Evolutionary conservation across 2,113 vertebrate species (phyloP).

Genomic region (Kryptolebias marmoratus): DNA sequence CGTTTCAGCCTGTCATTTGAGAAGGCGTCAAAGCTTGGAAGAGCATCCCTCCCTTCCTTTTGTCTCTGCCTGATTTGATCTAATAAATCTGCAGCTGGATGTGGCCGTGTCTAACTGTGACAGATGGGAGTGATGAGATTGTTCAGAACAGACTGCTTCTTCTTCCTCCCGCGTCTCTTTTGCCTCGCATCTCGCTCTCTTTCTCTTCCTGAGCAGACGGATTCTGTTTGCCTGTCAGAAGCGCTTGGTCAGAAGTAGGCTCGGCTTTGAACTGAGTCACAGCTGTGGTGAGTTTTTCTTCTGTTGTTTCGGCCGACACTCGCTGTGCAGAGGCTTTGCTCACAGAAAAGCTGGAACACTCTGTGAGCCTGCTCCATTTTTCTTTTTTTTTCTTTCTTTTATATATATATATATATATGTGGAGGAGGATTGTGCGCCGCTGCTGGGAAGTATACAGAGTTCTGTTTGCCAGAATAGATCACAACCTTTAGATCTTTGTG

Average conservation of each 20-base stretch:
- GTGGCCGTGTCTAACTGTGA: slow-evolving; percentile 46
- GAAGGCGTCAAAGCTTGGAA: slow-evolving; percentile 28
- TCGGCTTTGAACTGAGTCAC: slow-evolving; percentile 53
- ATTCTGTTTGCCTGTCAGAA: slow-evolving; percentile 55
- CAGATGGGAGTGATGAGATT: slow-evolving; percentile 65
- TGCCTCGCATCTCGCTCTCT: slow-evolving; percentile 15
- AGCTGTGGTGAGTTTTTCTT: slow-evolving; percentile 39
- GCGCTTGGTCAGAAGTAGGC: slow-evolving; percentile 53
- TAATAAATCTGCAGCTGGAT: slow-evolving; percentile 60
- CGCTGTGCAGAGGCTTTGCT: slow-evolving; percentile 17
- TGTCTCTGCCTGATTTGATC: slow-evolving; percentile 53
- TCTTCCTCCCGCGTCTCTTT: slow-evolving; percentile 35
- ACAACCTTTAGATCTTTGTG: slow-evolving; percentile 28
- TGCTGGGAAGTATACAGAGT: slow-evolving; percentile 13
- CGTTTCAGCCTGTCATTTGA: slow-evolving; percentile 20
- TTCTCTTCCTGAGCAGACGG: slow-evolving; percentile 39
- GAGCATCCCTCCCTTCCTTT: slow-evolving; percentile 36
- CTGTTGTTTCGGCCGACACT: slow-evolving; percentile 43
- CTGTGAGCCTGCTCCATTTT: slow-evolving; percentile 17
- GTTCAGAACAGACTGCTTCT: slow-evolving; percentile 52
- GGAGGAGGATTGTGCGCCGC: slow-evolving; percentile 20
- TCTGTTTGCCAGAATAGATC: slow-evolving; percentile 52
- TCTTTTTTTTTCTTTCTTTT: not conserved
- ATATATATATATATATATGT: slow-evolving; percentile 3
- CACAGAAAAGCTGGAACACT: slow-evolving; percentile 21